Percentiles rank a stretch among this genome's conserved stretches.
Evolutionary conservation across 2,113 vertebrate genomes (phyloP).

Genomic region (Pogonocichla stellata): DNA sequence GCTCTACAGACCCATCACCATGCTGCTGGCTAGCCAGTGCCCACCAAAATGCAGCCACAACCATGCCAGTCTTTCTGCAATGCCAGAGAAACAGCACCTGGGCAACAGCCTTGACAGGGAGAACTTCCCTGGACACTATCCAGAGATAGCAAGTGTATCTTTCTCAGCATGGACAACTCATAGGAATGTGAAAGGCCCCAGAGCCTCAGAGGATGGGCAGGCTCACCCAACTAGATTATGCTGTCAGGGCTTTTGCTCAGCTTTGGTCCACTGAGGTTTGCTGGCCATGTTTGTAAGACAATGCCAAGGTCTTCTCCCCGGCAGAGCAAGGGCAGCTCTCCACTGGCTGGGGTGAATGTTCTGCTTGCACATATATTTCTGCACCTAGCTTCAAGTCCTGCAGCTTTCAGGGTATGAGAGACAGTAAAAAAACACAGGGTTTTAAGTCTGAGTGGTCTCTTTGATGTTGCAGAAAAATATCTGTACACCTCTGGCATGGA

Average conservation of each 20-base stretch:
- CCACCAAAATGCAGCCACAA: neutral
- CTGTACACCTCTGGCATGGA: neutral
- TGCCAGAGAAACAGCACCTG: neutral
- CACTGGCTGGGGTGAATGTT: neutral
- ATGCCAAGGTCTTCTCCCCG: neutral
- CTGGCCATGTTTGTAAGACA: neutral
- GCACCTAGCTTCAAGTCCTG: neutral
- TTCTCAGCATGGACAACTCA: neutral
- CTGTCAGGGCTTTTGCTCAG: neutral
- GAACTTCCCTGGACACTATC: neutral
- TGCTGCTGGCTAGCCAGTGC: neutral
- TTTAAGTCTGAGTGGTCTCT: neutral
- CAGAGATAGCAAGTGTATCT: neutral
- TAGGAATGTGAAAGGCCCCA: neutral
- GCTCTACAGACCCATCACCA: neutral
- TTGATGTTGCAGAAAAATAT: neutral
- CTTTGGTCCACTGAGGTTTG: neutral
- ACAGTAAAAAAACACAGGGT: neutral
- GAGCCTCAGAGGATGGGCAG: neutral
- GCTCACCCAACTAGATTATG: neutral
- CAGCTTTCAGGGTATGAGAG: neutral
- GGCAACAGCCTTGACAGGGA: neutral
- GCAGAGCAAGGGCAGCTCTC: neutral
- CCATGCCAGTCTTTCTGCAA: neutral
- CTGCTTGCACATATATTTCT: rapidly evolving